Conservation (phyloP, 2,888 invertebrate genomes). For the Heliconius hortense region DNA sequence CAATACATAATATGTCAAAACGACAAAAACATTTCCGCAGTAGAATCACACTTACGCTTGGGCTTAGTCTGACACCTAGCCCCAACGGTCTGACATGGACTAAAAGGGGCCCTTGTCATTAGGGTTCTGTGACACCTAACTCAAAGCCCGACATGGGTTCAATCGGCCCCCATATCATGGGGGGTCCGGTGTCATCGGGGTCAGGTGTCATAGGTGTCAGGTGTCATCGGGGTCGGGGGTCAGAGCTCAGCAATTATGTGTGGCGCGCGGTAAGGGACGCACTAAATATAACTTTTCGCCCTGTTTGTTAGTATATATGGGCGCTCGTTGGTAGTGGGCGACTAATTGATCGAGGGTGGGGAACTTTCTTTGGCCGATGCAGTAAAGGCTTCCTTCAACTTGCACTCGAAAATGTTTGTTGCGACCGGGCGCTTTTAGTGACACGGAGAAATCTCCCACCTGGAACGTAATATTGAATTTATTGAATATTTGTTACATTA, state of each 20-base stretch:
- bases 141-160: background rate
- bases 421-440: slow-evolving; percentile 97
- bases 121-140: background rate
- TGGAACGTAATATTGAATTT: slow-evolving; percentile 62
- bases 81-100: background rate
- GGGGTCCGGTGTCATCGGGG: background rate
- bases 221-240: background rate
- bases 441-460: slow-evolving; percentile 99
- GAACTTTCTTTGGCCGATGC: slow-evolving; percentile 99
- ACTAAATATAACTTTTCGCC: slow-evolving; percentile 98
- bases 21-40: background rate
- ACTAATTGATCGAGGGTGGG: slow-evolving; percentile 97
- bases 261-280: slow-evolving; percentile 89
- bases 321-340: slow-evolving; percentile 98
- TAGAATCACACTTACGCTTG: background rate
- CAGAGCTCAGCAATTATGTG: slow-evolving; percentile 58
- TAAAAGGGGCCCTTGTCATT: background rate
- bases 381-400: slow-evolving; percentile 94
- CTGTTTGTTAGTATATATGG: slow-evolving; percentile 98
- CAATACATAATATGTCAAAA: background rate
- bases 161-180: background rate
- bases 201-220: background rate
- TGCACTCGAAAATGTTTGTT: slow-evolving; percentile 99
- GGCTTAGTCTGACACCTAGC: background rate
- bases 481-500: background rate